phyloP scores from a whole-genome alignment of 2,113 vertebrate genomes.

The Zonotrichia leucophrys region DNA sequence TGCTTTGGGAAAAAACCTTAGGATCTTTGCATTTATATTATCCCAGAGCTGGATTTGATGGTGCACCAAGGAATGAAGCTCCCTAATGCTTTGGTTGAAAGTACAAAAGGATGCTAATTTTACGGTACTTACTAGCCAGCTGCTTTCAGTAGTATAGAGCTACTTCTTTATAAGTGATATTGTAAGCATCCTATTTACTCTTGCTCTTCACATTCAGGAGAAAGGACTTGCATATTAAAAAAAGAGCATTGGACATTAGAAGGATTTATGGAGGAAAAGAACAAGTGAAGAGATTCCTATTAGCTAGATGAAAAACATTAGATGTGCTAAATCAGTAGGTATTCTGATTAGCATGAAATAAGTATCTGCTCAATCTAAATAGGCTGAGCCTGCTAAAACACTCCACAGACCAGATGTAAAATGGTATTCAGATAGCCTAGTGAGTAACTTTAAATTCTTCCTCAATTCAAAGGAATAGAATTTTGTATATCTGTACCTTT shows the following conservation, averaged over 20 bases:
- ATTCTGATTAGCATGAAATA: not conserved
- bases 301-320: not conserved
- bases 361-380: not conserved
- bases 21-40: not conserved
- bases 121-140: not conserved
- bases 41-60: not conserved
- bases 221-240: not conserved
- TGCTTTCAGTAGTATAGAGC: not conserved
- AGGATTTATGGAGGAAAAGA: not conserved
- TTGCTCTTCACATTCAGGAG: constrained; percentile 20
- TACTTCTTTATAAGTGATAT: not conserved
- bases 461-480: not conserved
- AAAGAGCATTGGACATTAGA: not conserved
- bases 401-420: not conserved
- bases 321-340: constrained; percentile 10
- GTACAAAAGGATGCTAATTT: not conserved
- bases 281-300: not conserved
- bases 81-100: not conserved
- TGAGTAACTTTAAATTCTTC: not conserved
- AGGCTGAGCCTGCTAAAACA: not conserved
- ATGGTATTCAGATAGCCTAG: not conserved
- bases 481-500: not conserved
- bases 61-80: not conserved
- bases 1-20: not conserved
- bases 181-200: not conserved